Conservation (phyloP, 2,113 vertebrate species). For the Aspiorhynchus laticeps region DNA sequence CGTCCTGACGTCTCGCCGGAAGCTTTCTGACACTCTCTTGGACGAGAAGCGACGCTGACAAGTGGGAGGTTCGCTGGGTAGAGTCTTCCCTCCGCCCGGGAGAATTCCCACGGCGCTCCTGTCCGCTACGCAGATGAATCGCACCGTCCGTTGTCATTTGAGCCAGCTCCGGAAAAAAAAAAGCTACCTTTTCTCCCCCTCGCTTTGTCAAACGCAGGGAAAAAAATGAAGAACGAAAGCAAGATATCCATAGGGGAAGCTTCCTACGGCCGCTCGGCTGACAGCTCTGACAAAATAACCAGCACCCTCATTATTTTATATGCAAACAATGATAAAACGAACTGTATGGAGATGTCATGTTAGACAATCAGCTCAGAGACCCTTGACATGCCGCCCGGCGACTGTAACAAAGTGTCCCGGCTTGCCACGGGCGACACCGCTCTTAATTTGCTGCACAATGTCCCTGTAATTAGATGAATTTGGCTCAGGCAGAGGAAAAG, state of each 20-base stretch:
- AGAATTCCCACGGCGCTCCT: slow-evolving; percentile 54
- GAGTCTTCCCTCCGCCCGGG: slow-evolving; percentile 22
- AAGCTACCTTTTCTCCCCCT: slow-evolving; percentile 23
- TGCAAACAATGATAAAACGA: slow-evolving; percentile 80
- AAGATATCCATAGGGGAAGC: slow-evolving; percentile 25
- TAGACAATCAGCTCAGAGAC: slow-evolving; percentile 76
- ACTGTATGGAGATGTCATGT: slow-evolving; percentile 72
- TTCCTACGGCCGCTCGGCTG: slow-evolving; percentile 55
- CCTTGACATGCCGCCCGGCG: slow-evolving; percentile 75
- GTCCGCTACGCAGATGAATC: slow-evolving; percentile 46
- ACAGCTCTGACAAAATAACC: slow-evolving; percentile 75
- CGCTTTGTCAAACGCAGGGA: slow-evolving; percentile 23
- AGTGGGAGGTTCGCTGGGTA: slow-evolving; percentile 23
- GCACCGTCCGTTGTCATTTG: slow-evolving; percentile 52
- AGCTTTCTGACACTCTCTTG: neutral
- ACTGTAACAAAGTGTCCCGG: slow-evolving; percentile 73
- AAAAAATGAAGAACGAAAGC: slow-evolving; percentile 37
- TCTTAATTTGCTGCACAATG: slow-evolving; percentile 83
- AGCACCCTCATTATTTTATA: slow-evolving; percentile 77
- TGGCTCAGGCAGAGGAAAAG: slow-evolving; percentile 78
- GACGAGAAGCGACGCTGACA: slow-evolving; percentile 4
- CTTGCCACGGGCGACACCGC: slow-evolving; percentile 78
- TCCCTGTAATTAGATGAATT: slow-evolving; percentile 88
- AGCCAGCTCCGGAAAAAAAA: slow-evolving; percentile 24
- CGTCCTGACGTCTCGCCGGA: neutral